Evolutionary conservation across 2,797 vertebrate species (phyloP), one percentile per base, ranked within the genome.

Genomic region (Macroramphosus scolopax): DNA sequence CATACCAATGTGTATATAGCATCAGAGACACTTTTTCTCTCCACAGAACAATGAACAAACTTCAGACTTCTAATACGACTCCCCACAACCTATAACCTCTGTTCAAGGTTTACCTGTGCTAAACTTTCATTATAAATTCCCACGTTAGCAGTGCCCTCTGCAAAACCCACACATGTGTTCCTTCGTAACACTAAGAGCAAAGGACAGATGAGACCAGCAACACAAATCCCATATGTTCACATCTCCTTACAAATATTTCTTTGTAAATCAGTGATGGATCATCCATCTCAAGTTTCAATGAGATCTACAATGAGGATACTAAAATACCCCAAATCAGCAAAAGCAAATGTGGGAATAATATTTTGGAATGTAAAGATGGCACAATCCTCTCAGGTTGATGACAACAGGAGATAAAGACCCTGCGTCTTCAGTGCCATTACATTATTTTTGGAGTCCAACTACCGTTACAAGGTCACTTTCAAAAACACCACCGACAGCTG

Each of bases 391-490:
- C 41, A 65, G 41, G 50, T 25, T 30, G 45, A 67, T 38, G 2
- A 10, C 34, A 59, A 54, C 11, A 24, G 31, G 32, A 62, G 66
- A 54, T 63, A 57, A 57, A 63, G 38, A 68, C 16, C 49, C 25
- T 39, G 47, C 26, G 67, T 63, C 51, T n/a, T 30, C 12, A 35
- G 41, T 20, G 36, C 49, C 50, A 45, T 42, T 25, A 64, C 17
- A 62, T 24, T 37, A 45, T 17, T 38, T 32, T 51, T 55, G 5
- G 24, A 69, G 57, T 57, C 63, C 35, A 45, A 68, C 65, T 57
- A 63, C 17, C 43, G 60, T 64, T 22, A 74, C 67, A 79, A 84
- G 78, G 81, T 78, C 78, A 82, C 78, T 80, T 83, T 76, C 58
- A 71, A 51, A 64, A 69, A 69, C 61, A 72, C 50, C 68, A 70